Evolutionary conservation across 2,797 vertebrate genomes (phyloP).

Genomic region (Syngnathus rostellatus): DNA sequence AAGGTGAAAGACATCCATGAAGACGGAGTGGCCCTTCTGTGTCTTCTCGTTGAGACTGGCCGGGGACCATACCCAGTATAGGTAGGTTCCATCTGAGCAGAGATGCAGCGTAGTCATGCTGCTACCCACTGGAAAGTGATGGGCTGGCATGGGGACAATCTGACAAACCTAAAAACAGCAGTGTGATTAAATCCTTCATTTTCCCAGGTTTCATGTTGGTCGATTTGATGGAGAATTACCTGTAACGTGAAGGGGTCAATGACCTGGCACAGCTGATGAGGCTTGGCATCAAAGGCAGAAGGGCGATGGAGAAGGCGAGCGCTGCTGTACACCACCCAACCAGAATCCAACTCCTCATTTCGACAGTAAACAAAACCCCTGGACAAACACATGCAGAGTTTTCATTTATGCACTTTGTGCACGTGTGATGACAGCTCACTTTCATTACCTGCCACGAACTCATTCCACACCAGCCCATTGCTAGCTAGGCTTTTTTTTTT

Average conservation of each 20-base stretch:
- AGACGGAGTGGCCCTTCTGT: constrained; percentile 96
- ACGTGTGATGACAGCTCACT: neutral
- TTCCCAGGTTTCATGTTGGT: neutral
- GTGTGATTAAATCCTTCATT: neutral
- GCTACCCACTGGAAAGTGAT: constrained; percentile 92
- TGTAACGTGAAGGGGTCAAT: constrained; percentile 94
- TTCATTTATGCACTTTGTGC: constrained; percentile 3
- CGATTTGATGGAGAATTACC: constrained; percentile 59
- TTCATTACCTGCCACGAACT: neutral
- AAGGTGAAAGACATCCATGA: constrained; percentile 96
- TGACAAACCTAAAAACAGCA: constrained; percentile 80
- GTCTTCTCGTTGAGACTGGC: constrained; percentile 97
- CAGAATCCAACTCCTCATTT: constrained; percentile 92
- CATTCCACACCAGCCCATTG: neutral
- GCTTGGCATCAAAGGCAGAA: constrained; percentile 92
- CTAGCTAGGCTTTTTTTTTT: neutral
- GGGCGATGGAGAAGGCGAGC: constrained; percentile 86
- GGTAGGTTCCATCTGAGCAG: constrained; percentile 92
- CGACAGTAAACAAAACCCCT: constrained; percentile 98
- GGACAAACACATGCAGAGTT: constrained; percentile 13
- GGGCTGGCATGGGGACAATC: constrained; percentile 86
- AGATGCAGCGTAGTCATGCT: constrained; percentile 94
- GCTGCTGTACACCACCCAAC: constrained; percentile 87
- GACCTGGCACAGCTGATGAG: constrained; percentile 95
- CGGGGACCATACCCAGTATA: constrained; percentile 99